Conservation (phyloP, 2,888 invertebrate species). For the Syritta pipiens region DNA sequence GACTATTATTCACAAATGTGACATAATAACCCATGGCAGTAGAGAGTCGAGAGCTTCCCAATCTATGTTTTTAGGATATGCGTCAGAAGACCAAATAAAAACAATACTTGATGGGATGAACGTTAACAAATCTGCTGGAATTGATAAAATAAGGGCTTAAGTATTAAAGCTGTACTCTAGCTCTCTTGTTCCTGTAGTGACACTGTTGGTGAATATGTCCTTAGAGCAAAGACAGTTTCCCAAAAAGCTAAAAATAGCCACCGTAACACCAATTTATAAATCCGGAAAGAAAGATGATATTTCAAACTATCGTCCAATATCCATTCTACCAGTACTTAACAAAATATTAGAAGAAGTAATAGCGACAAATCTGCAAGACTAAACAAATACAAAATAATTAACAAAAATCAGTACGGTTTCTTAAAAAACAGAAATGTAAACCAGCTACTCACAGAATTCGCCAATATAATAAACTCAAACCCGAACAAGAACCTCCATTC, state of each 20-base stretch:
- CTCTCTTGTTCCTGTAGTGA: background rate
- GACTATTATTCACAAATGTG: background rate
- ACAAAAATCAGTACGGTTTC: conserved; percentile 7
- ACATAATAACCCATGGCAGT: background rate
- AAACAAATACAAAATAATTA: background rate
- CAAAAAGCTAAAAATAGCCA: background rate
- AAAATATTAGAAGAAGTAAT: background rate
- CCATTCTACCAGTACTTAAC: background rate
- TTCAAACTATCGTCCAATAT: no score
- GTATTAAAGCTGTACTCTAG: background rate
- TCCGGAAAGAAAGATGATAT: no score
- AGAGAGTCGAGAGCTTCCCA: background rate
- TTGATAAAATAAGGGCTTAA: background rate
- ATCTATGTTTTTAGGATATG: conserved; percentile 4
- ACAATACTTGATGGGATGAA: background rate
- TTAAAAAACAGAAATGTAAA: conserved; percentile 10
- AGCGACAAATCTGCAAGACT: background rate
- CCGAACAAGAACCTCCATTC: background rate
- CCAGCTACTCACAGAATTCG: conserved; percentile 3
- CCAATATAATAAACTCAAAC: conserved; percentile 1
- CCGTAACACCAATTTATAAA: background rate
- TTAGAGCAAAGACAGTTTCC: background rate
- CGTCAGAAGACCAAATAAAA: background rate
- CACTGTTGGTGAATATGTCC: background rate
- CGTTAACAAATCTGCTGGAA: background rate